Percentiles rank a stretch among this genome's conserved stretches.
phyloP scores from a whole-genome alignment of 1,140 invertebrate genomes.

The Philaenus spumarius region DNA sequence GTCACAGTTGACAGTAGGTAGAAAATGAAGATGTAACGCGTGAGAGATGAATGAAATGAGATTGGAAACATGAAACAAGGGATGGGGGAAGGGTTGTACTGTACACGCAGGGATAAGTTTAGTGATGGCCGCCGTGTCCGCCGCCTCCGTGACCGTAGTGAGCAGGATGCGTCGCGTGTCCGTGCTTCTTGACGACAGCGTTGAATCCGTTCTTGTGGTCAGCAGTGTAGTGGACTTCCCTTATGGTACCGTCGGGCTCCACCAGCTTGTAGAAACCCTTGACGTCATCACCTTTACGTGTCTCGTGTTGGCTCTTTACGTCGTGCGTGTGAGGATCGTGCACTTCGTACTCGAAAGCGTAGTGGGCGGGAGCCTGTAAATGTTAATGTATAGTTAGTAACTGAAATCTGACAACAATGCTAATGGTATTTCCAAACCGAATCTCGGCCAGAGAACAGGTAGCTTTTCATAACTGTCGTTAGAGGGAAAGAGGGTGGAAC shows the following conservation, averaged over 20 bases:
- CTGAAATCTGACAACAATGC: not conserved
- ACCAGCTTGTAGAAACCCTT: conserved; percentile 46
- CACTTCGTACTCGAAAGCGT: conserved; percentile 50
- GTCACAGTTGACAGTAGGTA: no score
- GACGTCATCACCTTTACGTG: conserved; percentile 43
- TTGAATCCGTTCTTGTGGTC: conserved; percentile 43
- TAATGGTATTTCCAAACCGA: not conserved
- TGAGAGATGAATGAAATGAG: no score
- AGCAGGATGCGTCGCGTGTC: conserved; percentile 27
- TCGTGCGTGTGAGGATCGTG: conserved; percentile 48
- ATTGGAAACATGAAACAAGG: no score
- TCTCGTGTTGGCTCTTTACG: conserved; percentile 45
- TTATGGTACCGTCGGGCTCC: conserved; percentile 42
- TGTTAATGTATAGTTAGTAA: not conserved
- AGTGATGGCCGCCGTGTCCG: not conserved
- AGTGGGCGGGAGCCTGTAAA: conserved; percentile 37
- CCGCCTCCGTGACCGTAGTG: conserved; percentile 11
- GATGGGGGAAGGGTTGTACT: no score
- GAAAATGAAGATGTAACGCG: no score
- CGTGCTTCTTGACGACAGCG: conserved; percentile 36
- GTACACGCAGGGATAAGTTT: no score
- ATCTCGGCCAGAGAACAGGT: no score
- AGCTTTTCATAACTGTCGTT: no score
- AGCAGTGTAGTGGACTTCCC: conserved; percentile 44
- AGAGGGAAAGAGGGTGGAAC: no score